Evolutionary conservation across 2,113 vertebrate species (phyloP).

Genomic region (Ardeotis arabs): DNA sequence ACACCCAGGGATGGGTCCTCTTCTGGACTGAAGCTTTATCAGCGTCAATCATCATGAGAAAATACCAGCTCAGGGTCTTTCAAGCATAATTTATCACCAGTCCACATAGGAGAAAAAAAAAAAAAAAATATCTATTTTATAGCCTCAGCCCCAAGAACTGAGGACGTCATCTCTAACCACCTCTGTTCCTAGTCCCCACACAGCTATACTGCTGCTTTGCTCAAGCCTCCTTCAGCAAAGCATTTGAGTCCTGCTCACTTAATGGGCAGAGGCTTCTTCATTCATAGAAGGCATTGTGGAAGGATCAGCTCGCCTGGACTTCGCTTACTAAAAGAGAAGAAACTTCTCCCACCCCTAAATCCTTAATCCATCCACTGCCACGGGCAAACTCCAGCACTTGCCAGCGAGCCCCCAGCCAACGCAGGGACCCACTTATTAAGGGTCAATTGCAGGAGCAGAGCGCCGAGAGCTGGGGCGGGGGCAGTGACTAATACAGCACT

Average conservation of each 20-base stretch:
- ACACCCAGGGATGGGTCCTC: background rate
- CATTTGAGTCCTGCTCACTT: background rate
- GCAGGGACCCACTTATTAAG: background rate
- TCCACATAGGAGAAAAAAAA: background rate
- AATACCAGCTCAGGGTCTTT: background rate
- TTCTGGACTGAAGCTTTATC: background rate
- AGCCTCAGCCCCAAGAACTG: background rate
- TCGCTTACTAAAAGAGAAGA: background rate
- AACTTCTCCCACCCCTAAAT: background rate
- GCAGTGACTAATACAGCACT: background rate
- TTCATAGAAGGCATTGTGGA: background rate
- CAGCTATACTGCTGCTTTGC: background rate
- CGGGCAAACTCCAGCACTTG: background rate
- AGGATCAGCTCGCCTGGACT: background rate
- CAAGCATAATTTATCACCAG: background rate
- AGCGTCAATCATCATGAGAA: background rate
- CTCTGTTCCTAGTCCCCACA: background rate
- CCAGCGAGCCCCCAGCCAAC: background rate
- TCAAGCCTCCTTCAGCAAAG: background rate
- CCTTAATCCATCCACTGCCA: background rate
- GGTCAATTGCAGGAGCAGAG: background rate
- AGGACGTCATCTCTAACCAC: background rate
- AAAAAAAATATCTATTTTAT: background rate
- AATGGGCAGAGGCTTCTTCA: background rate
- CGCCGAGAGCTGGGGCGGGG: background rate